Evolutionary conservation across 2,113 vertebrate genomes (phyloP).

Genomic region (Naja naja): DNA sequence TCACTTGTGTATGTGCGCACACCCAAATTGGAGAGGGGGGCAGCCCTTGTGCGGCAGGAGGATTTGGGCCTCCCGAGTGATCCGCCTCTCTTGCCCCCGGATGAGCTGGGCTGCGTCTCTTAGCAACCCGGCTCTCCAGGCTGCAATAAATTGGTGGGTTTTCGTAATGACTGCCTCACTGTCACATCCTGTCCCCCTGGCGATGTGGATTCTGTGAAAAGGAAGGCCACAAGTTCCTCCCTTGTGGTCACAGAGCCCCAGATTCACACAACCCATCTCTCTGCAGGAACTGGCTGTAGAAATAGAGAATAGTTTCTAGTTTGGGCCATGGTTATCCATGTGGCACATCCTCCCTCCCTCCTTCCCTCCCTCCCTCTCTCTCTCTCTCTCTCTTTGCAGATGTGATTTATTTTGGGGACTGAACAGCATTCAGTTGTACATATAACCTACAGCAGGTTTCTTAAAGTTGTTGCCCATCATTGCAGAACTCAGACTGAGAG

Average conservation of each 20-base stretch:
- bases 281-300: background rate
- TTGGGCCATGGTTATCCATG: background rate
- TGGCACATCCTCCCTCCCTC: too few species aligned
- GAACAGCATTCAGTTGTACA: too few species aligned
- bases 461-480: background rate
- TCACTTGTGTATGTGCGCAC: background rate
- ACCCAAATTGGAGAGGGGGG: background rate
- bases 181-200: background rate
- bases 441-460: background rate
- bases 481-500: background rate
- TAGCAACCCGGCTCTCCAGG: background rate
- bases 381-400: too few species aligned
- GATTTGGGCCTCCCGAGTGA: background rate
- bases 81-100: background rate
- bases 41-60: background rate
- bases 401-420: background rate
- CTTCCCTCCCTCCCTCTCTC: fast-evolving
- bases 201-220: background rate
- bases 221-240: background rate
- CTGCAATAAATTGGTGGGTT: background rate
- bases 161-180: background rate
- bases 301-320: background rate
- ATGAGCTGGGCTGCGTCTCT: background rate
- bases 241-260: background rate
- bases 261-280: background rate